Base-by-base conservation (phyloP, 2,888 invertebrate species). In the Steinernema scapterisci region DNA sequence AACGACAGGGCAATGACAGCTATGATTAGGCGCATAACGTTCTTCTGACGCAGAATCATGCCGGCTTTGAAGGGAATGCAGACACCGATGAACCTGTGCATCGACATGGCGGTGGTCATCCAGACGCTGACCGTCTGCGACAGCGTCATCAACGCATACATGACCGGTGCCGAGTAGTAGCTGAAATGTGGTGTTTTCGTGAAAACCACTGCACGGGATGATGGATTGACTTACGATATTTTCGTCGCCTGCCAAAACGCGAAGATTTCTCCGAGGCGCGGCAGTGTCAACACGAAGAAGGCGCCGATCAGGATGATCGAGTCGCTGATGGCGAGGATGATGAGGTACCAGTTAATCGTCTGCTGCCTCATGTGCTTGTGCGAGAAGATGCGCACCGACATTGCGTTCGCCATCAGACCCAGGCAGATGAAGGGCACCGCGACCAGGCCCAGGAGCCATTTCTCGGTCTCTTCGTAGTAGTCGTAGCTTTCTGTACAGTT, bases 221-320 rank as follows among this genome's bases (percentile, higher is more conserved):
- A 27, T 70, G 23, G 23, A 21, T 27, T 70, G 6, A 19, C 19
- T 27, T 74, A 74, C 81, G 82, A 76, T 31, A 79, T 74, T n/a
- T 75, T 71, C 9, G 77, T 81, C 23, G 74, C 70, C 16, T 73
- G 38, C 81, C 81, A 82, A 13, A 79, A 94, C 72, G 63, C 45
- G 0, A 75, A 43, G 23, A 80, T 72, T 48, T 82, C 82, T 13
- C 80, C 81, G 11, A 84, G 51, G 16, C 83, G 75, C 0, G 82
- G 82, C 44, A 95, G 95, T 77, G 94, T 94, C 79, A 95, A 95
- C 89, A 97, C 95, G 73, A 94, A 93, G 80, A 85, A 84, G 31
- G 79, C 78, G 31, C 79, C 78, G 45, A 83, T 72, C 56, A 84
- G 73, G 7, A 84, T 76, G 27, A 86, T 85, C 54, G 84, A 82